Percentiles rank a stretch among this genome's conserved stretches.
These are phyloP conservation scores for Sipha maydis DNA, from an alignment of 2,888 invertebrate genomes.

Conservation along the genomic window DNA sequence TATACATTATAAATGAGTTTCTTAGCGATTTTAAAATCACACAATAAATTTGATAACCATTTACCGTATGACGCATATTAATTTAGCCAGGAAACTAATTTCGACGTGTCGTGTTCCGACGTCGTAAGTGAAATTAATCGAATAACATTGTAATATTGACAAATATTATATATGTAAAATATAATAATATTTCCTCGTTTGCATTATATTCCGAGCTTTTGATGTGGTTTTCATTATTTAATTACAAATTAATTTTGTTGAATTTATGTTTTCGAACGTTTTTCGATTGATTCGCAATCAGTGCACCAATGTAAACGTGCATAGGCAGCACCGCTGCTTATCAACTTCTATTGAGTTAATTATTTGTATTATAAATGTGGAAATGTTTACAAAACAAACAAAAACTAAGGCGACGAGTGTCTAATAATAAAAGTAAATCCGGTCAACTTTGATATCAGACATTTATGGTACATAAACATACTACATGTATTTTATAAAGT, in stretches of 20 bases:
- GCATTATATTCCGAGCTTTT: background rate
- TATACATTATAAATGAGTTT: too few relatives aligned
- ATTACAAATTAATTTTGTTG: background rate
- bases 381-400: background rate
- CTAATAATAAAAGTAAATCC: background rate
- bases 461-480: too few relatives aligned
- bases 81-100: background rate
- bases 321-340: too few relatives aligned
- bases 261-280: background rate
- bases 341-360: background rate
- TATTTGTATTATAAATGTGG: too few relatives aligned
- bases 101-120: background rate
- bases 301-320: background rate
- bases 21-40: too few relatives aligned
- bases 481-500: too few relatives aligned
- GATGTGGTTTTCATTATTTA: background rate
- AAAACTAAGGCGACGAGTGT: background rate
- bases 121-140: background rate
- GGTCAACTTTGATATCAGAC: too few relatives aligned
- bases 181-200: background rate
- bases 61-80: background rate
- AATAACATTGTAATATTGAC: background rate
- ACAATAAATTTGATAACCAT: too few relatives aligned
- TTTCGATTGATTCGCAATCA: background rate
- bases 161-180: background rate